Evolutionary conservation across 2,888 invertebrate genomes (phyloP), one percentile per base, ranked within the genome.

Genomic region (Luperina testacea): DNA sequence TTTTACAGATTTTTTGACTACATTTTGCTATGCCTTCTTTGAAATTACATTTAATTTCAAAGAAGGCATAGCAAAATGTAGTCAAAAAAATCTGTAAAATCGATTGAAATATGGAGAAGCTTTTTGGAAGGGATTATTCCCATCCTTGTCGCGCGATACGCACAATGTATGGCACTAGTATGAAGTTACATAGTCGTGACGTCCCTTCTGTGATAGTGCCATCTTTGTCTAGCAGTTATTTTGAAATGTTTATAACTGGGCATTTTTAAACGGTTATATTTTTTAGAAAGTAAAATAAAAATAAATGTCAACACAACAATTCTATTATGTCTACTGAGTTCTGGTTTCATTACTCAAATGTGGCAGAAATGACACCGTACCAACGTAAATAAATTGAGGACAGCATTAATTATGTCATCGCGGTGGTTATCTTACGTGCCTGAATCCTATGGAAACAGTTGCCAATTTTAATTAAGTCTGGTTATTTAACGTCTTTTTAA

Each of bases 391-490:
- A 53, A 72, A 80, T 45, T 65, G 38, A 61, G 65, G 45, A 53
- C 17, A 61, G n/a, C 42, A 8, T 48, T 67, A 53, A 65, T 59
- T 81, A 76, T 59, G 48, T 80, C 65, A 76, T 80, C 59, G 65
- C 71, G 13, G 65, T 59, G n/a, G n/a, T 67, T 76, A 69, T 63
- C n/a, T 76, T 57, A 64, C 11, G 24, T 13, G 6, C 17, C n/a
- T 38, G 6, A 63, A 64, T 64, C 69, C 38, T 27, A 61, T 77
- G 57, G 27, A 53, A 81, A 72, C 45, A 61, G 24, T 81, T 67
- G 65, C 27, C 45, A 71, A 77, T 77, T 57, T 59, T 38, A 71
- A 71, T 77, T 61, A 63, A 48, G 53, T n/a, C 5, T 38, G n/a
- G n/a, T 59, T 59, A 74, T 74, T 71, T 45, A 63, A 72, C 38